Conservation (phyloP, 2,113 vertebrate genomes). For the Catagonus wagneri region DNA sequence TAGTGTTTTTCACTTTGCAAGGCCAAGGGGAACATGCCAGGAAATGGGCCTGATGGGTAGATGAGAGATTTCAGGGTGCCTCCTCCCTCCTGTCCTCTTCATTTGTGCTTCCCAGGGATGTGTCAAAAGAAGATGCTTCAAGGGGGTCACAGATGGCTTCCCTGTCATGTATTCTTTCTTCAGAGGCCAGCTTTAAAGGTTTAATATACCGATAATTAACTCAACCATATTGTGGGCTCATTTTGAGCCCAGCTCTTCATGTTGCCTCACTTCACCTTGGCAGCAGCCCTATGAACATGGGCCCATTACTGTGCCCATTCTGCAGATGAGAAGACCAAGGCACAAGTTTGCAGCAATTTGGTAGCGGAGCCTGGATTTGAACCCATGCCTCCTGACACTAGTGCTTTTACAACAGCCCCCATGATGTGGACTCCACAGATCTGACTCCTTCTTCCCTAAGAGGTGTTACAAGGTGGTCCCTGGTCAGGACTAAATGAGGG, state of each 20-base stretch:
- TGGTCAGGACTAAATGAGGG: neutral
- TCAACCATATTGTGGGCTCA: neutral
- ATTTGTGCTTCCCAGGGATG: neutral
- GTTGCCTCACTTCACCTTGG: neutral
- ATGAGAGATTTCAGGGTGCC: neutral
- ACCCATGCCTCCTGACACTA: rapidly evolving
- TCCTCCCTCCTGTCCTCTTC: neutral
- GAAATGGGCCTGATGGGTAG: neutral
- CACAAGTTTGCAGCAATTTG: neutral
- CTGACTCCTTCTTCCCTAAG: neutral
- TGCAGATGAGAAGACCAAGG: neutral
- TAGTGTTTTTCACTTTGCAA: neutral
- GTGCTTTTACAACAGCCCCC: neutral
- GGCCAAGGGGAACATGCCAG: neutral
- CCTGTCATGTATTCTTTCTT: neutral
- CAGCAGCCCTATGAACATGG: neutral
- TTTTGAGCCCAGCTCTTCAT: neutral
- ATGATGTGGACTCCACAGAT: neutral
- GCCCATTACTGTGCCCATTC: neutral
- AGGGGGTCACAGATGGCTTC: neutral
- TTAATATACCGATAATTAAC: neutral
- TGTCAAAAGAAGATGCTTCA: neutral
- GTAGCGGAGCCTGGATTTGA: neutral
- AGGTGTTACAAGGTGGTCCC: neutral
- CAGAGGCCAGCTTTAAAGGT: neutral